These are phyloP conservation scores for Drosophila peninsularis DNA, from an alignment of 2,888 invertebrate species.

Conservation along the genomic window DNA sequence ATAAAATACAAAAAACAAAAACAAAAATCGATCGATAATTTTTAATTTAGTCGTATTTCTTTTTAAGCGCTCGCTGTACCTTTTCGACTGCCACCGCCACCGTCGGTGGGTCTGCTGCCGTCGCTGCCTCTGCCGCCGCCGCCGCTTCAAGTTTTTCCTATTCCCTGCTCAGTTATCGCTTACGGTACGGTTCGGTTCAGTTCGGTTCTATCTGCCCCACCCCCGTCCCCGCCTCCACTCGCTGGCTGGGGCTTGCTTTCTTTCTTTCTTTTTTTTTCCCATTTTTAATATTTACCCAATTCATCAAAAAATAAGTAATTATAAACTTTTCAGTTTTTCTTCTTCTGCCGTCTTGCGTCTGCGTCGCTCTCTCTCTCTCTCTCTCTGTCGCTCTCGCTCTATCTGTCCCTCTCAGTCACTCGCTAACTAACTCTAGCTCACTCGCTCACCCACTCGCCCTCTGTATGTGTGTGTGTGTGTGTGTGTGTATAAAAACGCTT, in stretches of 20 bases:
- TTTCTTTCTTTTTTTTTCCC: conserved; percentile 24
- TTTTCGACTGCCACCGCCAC: conserved; percentile 51
- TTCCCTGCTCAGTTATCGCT: conserved; percentile 46
- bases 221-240: not conserved
- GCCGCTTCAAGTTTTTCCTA: conserved; percentile 36
- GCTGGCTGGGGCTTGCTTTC: conserved; percentile 32
- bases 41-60: conserved; percentile 80
- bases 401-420: not conserved
- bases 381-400: not conserved
- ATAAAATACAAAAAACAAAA: conserved; percentile 19
- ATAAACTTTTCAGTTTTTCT: conserved; percentile 81
- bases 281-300: conserved; percentile 83
- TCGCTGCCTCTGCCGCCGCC: conserved; percentile 12
- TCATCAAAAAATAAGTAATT: conserved; percentile 84
- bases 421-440: conserved; percentile 2
- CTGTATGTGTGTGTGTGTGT: conserved; percentile 13
- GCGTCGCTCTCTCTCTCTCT: conserved; percentile 49
- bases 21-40: conserved; percentile 75
- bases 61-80: conserved; percentile 69
- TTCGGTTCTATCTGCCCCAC: conserved; percentile 21
- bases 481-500: conserved; percentile 72
- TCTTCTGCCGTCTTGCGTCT: conserved; percentile 71
- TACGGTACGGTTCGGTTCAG: conserved; percentile 22
- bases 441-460: conserved; percentile 5
- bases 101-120: not conserved